Conservation (phyloP, 1,140 invertebrate species). For the Papilio machaon region DNA sequence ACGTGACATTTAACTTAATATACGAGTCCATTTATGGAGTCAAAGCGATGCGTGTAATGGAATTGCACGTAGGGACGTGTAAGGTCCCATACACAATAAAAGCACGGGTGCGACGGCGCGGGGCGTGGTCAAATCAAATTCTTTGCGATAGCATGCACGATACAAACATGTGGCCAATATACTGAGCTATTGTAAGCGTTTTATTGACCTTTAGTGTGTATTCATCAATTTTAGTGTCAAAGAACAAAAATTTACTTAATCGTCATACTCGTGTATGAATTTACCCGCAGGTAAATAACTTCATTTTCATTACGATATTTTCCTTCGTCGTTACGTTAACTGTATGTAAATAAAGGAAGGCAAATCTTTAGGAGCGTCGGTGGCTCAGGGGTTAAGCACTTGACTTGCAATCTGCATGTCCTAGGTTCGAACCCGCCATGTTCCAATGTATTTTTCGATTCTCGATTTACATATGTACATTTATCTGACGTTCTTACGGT, state of each 20-base stretch:
- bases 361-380: too few species aligned
- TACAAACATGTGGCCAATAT: conserved; percentile 6
- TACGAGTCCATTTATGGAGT: conserved; percentile 5
- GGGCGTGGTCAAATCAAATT: conserved; percentile 13
- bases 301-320: too few species aligned
- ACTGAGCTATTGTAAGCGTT: background rate
- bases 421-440: too few species aligned
- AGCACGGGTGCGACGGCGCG: background rate
- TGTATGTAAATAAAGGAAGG: too few species aligned
- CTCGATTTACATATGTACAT: too few species aligned
- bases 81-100: conserved; percentile 23
- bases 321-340: too few species aligned
- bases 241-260: background rate
- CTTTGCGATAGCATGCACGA: background rate
- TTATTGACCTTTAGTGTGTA: background rate
- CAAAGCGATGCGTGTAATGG: conserved; percentile 24
- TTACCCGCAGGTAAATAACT: too few species aligned
- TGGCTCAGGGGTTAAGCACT: too few species aligned
- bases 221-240: background rate
- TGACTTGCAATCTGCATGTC: too few species aligned
- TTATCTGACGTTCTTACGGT: too few species aligned
- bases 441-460: too few species aligned
- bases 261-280: too few species aligned
- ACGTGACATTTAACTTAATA: background rate
- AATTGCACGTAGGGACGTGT: background rate